Evolutionary conservation across 2,797 vertebrate species (phyloP).

Genomic region (Paedocypris micromegethes): DNA sequence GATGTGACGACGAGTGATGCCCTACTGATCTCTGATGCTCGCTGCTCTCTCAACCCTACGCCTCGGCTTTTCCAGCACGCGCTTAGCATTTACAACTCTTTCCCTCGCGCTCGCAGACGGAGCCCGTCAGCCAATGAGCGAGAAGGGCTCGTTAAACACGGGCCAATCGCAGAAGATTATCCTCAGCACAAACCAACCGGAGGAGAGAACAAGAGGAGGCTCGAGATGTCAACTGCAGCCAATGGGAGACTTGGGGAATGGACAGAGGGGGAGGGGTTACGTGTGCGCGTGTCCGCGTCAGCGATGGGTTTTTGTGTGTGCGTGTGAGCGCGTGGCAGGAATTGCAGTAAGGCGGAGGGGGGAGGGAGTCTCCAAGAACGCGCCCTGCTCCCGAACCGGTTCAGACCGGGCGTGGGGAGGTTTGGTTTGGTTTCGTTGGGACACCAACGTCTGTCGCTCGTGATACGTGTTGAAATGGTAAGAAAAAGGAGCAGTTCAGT

Average conservation of each 20-base stretch:
- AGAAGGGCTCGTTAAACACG: background rate
- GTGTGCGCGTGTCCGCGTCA: slow-evolving; percentile 43
- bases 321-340: slow-evolving; percentile 54
- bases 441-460: slow-evolving; percentile 48
- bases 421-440: slow-evolving; percentile 50
- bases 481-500: slow-evolving; percentile 50
- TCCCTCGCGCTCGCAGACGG: slow-evolving; percentile 54
- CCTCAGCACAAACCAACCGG: slow-evolving; percentile 47
- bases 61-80: slow-evolving; percentile 55
- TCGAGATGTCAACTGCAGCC: slow-evolving; percentile 35
- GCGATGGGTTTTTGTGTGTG: slow-evolving; percentile 8
- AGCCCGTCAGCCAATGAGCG: slow-evolving; percentile 47
- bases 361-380: slow-evolving; percentile 56
- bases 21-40: slow-evolving; percentile 65
- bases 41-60: slow-evolving; percentile 59
- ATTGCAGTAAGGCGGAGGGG: slow-evolving; percentile 27
- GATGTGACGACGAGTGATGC: slow-evolving; percentile 24
- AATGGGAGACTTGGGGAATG: slow-evolving; percentile 48
- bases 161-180: slow-evolving; percentile 54
- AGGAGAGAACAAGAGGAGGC: slow-evolving; percentile 52
- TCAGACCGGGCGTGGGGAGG: slow-evolving; percentile 70
- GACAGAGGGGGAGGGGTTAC: slow-evolving; percentile 18
- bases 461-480: slow-evolving; percentile 47
- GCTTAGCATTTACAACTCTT: slow-evolving; percentile 69
- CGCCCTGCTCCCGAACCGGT: slow-evolving; percentile 72